Conservation (phyloP, 2,113 vertebrate genomes). For the Chamaea fasciata region DNA sequence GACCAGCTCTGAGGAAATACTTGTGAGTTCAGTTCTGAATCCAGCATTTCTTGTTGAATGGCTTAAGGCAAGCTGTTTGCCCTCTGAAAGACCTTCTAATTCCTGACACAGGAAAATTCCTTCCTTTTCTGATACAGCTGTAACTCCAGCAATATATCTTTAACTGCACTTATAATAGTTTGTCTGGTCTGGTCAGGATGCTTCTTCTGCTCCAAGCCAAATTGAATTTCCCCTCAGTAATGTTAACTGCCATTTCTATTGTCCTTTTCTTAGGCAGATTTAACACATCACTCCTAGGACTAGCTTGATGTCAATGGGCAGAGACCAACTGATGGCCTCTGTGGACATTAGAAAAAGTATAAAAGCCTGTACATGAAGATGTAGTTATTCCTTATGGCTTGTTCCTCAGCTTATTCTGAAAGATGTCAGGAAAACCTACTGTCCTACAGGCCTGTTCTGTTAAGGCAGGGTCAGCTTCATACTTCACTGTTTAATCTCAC, state of each 20-base stretch:
- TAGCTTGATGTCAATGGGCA: not conserved
- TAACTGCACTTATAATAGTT: slow-evolving; percentile 8
- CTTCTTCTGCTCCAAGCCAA: not conserved
- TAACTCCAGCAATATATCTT: not conserved
- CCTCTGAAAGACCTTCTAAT: slow-evolving; percentile 13
- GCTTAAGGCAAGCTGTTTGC: not conserved
- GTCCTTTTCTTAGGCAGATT: slow-evolving; percentile 9
- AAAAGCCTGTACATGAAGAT: not conserved
- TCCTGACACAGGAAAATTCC: not conserved
- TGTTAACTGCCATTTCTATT: not conserved
- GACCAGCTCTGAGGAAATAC: not conserved
- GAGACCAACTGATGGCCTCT: not conserved
- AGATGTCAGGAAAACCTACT: not conserved
- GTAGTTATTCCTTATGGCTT: not conserved
- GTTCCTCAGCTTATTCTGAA: not conserved
- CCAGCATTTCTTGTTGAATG: not conserved
- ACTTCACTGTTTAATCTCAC: not conserved
- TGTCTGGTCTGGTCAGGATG: not conserved
- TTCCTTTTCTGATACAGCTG: not conserved
- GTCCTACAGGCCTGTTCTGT: not conserved
- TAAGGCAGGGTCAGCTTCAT: not conserved
- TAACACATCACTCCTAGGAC: not conserved
- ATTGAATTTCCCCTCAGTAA: slow-evolving; percentile 10
- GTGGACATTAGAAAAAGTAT: not conserved
- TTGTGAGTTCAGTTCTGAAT: not conserved